Conservation (phyloP, 2,888 invertebrate species). For the Drosophila algonquin region DNA sequence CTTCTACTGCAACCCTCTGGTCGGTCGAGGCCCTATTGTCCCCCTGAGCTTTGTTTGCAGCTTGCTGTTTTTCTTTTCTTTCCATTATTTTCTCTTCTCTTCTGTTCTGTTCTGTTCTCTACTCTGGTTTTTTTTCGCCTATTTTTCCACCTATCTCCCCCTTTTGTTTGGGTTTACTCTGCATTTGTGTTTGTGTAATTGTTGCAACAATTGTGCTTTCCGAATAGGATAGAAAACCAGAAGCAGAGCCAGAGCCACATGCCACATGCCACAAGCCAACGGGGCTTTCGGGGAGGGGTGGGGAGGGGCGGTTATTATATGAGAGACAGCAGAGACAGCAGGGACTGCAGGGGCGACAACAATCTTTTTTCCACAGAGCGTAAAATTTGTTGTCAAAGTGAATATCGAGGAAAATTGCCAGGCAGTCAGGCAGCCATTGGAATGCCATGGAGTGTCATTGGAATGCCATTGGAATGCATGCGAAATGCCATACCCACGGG, state of each 20-base stretch:
- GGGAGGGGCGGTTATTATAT: slow-evolving; percentile 23
- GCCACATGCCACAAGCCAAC: no score
- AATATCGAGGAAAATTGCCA: slow-evolving; percentile 29
- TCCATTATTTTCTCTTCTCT: no score
- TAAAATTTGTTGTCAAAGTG: slow-evolving; percentile 35
- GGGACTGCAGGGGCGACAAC: neutral
- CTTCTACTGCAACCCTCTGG: neutral
- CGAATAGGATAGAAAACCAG: slow-evolving; percentile 23
- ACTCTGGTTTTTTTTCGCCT: slow-evolving; percentile 23
- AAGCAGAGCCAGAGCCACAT: neutral
- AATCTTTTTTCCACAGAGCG: slow-evolving; percentile 33
- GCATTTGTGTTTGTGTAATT: slow-evolving; percentile 66
- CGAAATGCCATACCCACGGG: neutral
- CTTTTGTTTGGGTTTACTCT: neutral
- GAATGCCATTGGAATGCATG: slow-evolving; percentile 11
- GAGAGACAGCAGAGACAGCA: neutral
- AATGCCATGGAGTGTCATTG: slow-evolving; percentile 1
- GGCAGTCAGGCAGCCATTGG: no score
- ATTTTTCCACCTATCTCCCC: slow-evolving; percentile 10
- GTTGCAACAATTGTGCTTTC: slow-evolving; percentile 72
- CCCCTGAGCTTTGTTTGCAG: slow-evolving; percentile 39
- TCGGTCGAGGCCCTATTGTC: slow-evolving; percentile 25
- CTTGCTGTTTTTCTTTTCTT: slow-evolving; percentile 10
- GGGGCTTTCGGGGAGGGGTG: neutral
- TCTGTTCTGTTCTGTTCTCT: neutral